Conservation (phyloP, 2,797 vertebrate genomes). For the Lacerta viridis region DNA sequence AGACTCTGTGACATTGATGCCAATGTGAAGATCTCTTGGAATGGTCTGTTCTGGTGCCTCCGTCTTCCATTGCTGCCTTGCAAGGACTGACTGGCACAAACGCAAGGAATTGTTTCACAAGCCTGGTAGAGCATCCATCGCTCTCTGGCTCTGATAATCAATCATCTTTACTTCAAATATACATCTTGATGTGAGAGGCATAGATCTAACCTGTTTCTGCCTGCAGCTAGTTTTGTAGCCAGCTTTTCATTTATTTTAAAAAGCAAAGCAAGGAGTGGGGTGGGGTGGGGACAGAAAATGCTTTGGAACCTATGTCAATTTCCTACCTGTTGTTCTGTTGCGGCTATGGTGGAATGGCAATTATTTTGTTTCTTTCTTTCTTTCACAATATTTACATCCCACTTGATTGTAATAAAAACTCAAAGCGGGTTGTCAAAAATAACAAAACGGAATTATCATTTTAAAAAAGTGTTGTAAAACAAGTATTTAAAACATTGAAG, state of each 20-base stretch:
- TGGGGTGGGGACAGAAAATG: neutral
- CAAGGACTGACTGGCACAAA: neutral
- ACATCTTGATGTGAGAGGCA: conserved; percentile 24
- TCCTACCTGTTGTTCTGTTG: neutral
- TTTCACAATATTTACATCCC: too few species aligned
- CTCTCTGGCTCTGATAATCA: rapidly evolving
- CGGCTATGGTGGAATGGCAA: neutral
- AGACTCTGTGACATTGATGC: too few species aligned
- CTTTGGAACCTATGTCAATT: neutral
- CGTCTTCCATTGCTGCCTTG: neutral
- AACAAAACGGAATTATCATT: too few species aligned
- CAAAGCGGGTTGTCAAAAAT: too few species aligned
- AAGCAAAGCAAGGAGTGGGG: neutral
- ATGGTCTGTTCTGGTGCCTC: too few species aligned
- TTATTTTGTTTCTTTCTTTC: neutral
- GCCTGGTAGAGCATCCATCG: neutral
- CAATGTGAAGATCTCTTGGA: too few species aligned
- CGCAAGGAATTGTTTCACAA: too few species aligned
- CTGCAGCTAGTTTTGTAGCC: neutral
- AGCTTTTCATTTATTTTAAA: neutral
- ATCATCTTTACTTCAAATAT: rapidly evolving
- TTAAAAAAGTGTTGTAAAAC: too few species aligned
- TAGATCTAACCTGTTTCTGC: conserved; percentile 45
- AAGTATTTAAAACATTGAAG: too few species aligned
- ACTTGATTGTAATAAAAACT: too few species aligned